These are phyloP conservation scores for Periparus ater DNA, from an alignment of 2,797 vertebrate genomes.

Conservation along the genomic window DNA sequence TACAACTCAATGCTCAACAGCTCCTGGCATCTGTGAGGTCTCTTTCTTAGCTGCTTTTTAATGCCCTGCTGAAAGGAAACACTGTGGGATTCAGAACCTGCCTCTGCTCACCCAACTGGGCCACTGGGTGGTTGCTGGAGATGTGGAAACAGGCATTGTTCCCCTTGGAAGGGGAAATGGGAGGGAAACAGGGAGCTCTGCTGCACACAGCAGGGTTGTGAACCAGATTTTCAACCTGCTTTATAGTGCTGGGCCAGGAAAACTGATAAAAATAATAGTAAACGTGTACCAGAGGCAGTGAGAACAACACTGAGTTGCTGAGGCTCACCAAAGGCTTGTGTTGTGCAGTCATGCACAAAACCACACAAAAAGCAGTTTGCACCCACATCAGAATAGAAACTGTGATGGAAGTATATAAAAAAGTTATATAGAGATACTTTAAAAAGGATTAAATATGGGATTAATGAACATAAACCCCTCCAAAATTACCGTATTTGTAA, in stretches of 20 bases:
- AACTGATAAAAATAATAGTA: not conserved
- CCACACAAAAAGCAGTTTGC: not conserved
- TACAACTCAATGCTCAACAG: conserved; percentile 79
- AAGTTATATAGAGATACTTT: not conserved
- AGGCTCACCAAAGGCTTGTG: not conserved
- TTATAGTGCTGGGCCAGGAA: not conserved
- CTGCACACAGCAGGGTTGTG: not conserved
- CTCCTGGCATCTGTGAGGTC: conserved; percentile 71
- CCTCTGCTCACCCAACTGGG: not conserved
- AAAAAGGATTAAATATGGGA: rapidly evolving
- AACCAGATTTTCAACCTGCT: not conserved
- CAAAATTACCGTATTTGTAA: not conserved
- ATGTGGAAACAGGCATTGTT: not conserved
- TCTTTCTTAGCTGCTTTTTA: conserved; percentile 58
- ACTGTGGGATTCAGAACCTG: conserved; percentile 46
- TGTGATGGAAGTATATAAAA: not conserved
- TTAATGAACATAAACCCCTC: not conserved
- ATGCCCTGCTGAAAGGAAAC: conserved; percentile 63
- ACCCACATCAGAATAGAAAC: not conserved
- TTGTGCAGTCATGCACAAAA: not conserved
- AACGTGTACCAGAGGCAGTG: rapidly evolving
- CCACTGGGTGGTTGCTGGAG: not conserved
- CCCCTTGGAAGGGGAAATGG: not conserved
- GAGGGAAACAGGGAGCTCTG: not conserved
- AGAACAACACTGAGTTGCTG: rapidly evolving